Conservation (phyloP, 2,113 vertebrate species). For the Sialia sialis region DNA sequence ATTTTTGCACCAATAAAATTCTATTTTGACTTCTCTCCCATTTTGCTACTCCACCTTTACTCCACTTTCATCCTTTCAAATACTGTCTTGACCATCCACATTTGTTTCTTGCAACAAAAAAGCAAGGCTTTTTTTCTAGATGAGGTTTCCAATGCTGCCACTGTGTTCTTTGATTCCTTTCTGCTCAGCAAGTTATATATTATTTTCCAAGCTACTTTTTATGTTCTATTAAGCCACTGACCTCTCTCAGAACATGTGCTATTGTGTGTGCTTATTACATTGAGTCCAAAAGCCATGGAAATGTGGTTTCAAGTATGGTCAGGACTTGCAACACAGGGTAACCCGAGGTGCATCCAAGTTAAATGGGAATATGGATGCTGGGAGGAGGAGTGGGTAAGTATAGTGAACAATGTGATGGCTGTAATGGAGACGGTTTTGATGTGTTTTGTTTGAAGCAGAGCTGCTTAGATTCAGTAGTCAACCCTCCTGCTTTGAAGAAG, state of each 20-base stretch:
- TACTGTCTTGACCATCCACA: neutral
- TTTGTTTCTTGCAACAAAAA: neutral
- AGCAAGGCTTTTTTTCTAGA: neutral
- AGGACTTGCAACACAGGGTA: neutral
- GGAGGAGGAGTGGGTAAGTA: neutral
- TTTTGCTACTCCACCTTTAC: neutral
- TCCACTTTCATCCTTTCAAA: neutral
- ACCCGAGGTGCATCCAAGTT: neutral
- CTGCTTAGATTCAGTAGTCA: neutral
- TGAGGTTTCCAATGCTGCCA: neutral
- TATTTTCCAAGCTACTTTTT: neutral
- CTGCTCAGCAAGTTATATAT: neutral
- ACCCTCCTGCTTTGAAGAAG: neutral
- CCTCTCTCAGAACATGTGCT: neutral
- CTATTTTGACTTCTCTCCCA: neutral
- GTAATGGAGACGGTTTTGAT: neutral
- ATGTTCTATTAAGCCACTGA: neutral
- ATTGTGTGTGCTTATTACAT: neutral
- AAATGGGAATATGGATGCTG: neutral
- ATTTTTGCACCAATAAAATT: neutral
- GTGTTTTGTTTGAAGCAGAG: neutral
- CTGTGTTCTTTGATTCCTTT: neutral
- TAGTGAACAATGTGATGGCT: neutral
- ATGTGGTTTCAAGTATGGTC: neutral
- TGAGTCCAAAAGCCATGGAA: neutral